Evolutionary conservation across 2,113 vertebrate species (phyloP).

Genomic region (Zeus faber): DNA sequence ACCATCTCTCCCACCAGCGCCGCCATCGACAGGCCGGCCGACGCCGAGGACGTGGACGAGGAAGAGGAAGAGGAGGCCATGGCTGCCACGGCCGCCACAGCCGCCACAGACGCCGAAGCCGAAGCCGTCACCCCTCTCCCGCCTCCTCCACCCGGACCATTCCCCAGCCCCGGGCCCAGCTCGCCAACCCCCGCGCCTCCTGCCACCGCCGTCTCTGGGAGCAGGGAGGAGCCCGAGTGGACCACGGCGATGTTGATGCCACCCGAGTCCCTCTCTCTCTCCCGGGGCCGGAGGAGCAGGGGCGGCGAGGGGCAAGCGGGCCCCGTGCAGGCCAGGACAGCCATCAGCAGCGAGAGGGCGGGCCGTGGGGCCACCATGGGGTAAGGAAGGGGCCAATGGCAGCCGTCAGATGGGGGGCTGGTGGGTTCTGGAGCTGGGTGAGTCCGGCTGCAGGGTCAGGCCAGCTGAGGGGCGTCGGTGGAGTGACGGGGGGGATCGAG

Average conservation of each 20-base stretch:
- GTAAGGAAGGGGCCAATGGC: conserved; percentile 59
- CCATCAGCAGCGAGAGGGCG: conserved; percentile 76
- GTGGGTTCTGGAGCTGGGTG: conserved; percentile 38
- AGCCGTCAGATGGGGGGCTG: conserved; percentile 42
- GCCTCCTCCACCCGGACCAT: conserved; percentile 49
- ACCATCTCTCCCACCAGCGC: conserved; percentile 75
- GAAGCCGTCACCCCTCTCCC: conserved; percentile 58
- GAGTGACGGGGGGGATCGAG: conserved; percentile 12
- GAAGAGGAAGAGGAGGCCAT: conserved; percentile 50
- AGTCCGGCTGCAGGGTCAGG: conserved; percentile 11
- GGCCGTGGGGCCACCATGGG: conserved; percentile 77
- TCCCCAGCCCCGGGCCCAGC: conserved; percentile 57
- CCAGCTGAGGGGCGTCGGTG: conserved; percentile 7
- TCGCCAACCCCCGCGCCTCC: conserved; percentile 63
- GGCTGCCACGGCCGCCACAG: conserved; percentile 30
- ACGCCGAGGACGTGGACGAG: too few species aligned
- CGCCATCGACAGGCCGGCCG: conserved; percentile 58
- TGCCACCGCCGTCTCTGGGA: conserved; percentile 74
- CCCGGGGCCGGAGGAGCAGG: conserved; percentile 77
- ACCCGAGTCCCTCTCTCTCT: conserved; percentile 80
- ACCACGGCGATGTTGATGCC: conserved; percentile 81
- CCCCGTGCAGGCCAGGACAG: conserved; percentile 80
- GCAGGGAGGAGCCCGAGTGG: conserved; percentile 80
- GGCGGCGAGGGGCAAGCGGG: conserved; percentile 76
- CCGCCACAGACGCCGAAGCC: conserved; percentile 39